phyloP scores from a whole-genome alignment of 2,797 vertebrate genomes.

The Eospalax fontanierii region DNA sequence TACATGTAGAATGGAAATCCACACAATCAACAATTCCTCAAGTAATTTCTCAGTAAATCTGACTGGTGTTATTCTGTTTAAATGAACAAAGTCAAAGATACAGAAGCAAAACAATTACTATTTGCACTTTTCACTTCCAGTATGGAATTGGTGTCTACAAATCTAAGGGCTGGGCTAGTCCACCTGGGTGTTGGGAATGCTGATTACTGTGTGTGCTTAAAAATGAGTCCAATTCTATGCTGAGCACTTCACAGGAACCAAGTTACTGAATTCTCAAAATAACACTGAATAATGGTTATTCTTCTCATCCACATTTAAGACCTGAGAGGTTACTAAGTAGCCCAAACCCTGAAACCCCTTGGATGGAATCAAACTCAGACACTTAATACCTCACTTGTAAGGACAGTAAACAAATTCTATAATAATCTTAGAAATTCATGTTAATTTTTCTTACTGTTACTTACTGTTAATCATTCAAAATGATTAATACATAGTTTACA shows the following conservation, averaged over 20 bases:
- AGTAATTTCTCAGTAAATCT: conserved; percentile 11
- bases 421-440: background rate
- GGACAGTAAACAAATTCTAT: background rate
- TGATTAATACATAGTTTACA: background rate
- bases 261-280: background rate
- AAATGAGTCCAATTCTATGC: background rate
- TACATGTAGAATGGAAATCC: background rate
- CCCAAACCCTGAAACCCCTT: background rate
- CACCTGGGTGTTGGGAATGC: background rate
- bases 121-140: background rate
- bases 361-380: background rate
- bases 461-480: conserved; percentile 20
- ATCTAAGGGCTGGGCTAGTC: background rate
- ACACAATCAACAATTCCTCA: background rate
- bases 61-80: background rate
- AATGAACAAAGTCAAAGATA: background rate
- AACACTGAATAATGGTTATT: background rate
- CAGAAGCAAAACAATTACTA: background rate
- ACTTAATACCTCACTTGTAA: background rate
- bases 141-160: background rate
- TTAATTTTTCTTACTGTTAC: no score
- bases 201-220: background rate
- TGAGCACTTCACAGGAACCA: background rate
- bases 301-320: background rate
- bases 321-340: background rate